Conservation (phyloP, 2,113 vertebrate genomes). For the Nothoprocta pentlandii region DNA sequence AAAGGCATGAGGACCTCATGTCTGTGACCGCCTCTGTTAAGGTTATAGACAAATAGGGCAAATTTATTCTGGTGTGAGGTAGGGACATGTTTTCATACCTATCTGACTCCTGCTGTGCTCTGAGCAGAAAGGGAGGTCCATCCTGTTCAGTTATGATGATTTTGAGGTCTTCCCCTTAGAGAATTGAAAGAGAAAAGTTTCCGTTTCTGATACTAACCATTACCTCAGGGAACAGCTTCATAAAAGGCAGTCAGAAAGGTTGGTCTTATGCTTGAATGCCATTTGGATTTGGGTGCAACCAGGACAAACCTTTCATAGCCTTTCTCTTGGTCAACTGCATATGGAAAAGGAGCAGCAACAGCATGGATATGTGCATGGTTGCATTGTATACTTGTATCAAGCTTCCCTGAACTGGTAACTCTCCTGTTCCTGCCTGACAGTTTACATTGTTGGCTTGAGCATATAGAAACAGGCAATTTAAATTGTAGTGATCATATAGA, state of each 20-base stretch:
- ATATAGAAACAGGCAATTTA: not conserved
- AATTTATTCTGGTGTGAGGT: not conserved
- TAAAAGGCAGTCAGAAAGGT: not conserved
- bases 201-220: not conserved
- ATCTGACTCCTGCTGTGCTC: not conserved
- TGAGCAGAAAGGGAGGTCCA: not conserved
- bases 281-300: not conserved
- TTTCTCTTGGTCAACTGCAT: not conserved
- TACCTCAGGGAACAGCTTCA: not conserved
- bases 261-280: not conserved
- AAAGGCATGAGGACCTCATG: not conserved
- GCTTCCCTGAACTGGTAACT: not conserved
- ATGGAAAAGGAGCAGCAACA: not conserved
- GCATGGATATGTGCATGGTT: not conserved
- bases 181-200: not conserved
- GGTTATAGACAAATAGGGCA: not conserved
- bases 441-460: not conserved
- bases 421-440: not conserved
- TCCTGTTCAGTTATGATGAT: not conserved
- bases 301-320: not conserved
- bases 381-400: not conserved
- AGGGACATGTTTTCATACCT: not conserved
- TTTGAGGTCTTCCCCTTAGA: not conserved
- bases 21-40: not conserved
- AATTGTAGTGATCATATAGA: not conserved